Evolutionary conservation across 2,888 invertebrate genomes (phyloP).

Genomic region (Drosophila limbata): DNA sequence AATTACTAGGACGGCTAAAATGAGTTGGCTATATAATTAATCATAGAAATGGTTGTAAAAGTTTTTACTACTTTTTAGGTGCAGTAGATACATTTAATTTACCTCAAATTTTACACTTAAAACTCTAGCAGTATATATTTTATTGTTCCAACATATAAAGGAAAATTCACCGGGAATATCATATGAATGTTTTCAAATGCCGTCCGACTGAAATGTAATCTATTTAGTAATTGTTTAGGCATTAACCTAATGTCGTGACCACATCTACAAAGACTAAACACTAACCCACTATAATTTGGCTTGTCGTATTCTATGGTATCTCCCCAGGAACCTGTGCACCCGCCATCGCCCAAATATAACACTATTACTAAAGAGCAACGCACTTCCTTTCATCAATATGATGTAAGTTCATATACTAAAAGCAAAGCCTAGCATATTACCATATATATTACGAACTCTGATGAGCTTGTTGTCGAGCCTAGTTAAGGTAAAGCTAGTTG

Average conservation of each 20-base stretch:
- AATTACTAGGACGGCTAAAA: background rate
- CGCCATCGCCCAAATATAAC: constrained; percentile 84
- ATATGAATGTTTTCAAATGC: too few relatives aligned
- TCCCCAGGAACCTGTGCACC: constrained; percentile 78
- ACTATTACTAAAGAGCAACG: constrained; percentile 84
- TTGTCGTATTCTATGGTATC: constrained; percentile 30
- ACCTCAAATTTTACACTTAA: too few relatives aligned
- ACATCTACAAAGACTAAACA: constrained; percentile 32
- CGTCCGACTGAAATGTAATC: background rate
- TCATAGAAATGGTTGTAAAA: background rate
- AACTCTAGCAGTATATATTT: too few relatives aligned
- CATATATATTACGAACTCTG: constrained; percentile 33
- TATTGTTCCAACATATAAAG: too few relatives aligned
- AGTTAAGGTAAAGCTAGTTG: constrained; percentile 40
- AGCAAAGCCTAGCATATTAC: constrained; percentile 24
- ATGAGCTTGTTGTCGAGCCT: constrained; percentile 61
- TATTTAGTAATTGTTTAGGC: background rate
- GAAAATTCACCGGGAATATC: too few relatives aligned
- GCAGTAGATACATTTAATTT: too few relatives aligned
- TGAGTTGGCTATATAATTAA: background rate
- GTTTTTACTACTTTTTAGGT: too few relatives aligned
- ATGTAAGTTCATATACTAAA: constrained; percentile 82
- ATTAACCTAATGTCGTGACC: constrained; percentile 4
- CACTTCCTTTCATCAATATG: constrained; percentile 84
- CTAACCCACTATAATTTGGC: constrained; percentile 40